Conservation (phyloP, 2,797 vertebrate species). For the Fistularia tabacaria region DNA sequence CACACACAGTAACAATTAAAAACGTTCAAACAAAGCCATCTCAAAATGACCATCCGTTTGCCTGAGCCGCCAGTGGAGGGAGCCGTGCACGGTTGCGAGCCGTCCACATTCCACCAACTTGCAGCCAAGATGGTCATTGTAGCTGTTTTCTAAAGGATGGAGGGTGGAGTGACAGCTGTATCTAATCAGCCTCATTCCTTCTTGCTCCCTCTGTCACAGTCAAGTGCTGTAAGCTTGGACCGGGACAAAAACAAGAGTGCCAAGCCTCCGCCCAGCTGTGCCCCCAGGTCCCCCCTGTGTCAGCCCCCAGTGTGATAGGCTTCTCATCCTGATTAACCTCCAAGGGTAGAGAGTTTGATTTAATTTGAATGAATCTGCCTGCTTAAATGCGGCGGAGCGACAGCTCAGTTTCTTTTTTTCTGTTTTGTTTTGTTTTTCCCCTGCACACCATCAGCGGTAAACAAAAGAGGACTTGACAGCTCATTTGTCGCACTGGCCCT, state of each 20-base stretch:
- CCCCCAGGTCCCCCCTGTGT: slow-evolving; percentile 49
- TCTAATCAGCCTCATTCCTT: slow-evolving; percentile 72
- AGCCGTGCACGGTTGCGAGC: slow-evolving; percentile 18
- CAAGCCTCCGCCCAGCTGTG: slow-evolving; percentile 53
- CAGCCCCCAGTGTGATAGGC: slow-evolving; percentile 45
- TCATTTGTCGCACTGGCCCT: slow-evolving; percentile 43
- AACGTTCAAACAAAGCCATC: too few relatives aligned
- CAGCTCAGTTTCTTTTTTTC: slow-evolving; percentile 10
- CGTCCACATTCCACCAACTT: slow-evolving; percentile 51
- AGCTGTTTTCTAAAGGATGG: slow-evolving; percentile 45
- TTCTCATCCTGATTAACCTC: slow-evolving; percentile 60
- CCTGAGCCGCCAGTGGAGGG: too few relatives aligned
- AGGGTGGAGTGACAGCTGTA: slow-evolving; percentile 74
- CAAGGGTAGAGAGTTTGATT: slow-evolving; percentile 43
- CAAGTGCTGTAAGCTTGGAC: slow-evolving; percentile 68
- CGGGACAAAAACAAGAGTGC: slow-evolving; percentile 64
- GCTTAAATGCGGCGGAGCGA: slow-evolving; percentile 37
- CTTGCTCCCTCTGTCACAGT: slow-evolving; percentile 70
- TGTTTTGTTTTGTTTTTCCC: slow-evolving; percentile 14
- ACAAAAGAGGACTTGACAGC: slow-evolving; percentile 56
- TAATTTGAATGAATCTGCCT: slow-evolving; percentile 45
- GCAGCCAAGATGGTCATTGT: slow-evolving; percentile 61
- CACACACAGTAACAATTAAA: too few relatives aligned
- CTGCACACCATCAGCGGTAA: slow-evolving; percentile 52
- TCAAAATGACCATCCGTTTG: too few relatives aligned